Conservation (phyloP, 2,888 invertebrate genomes). For the Sceliomorpha sp. region DNA sequence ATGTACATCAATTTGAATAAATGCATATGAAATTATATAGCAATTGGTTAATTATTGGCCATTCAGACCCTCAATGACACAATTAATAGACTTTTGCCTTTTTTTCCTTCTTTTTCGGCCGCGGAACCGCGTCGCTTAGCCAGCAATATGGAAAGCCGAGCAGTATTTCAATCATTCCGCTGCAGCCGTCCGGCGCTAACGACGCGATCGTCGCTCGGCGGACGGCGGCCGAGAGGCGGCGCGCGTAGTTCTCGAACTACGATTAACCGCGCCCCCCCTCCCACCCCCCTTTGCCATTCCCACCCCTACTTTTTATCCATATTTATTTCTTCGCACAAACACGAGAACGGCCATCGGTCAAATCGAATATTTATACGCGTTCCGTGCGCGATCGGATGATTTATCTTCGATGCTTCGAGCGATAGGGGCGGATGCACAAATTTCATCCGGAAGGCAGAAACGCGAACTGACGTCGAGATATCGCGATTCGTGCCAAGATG, state of each 20-base stretch:
- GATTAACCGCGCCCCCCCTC: slow-evolving; percentile 4
- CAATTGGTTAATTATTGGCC: no score
- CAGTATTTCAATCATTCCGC: slow-evolving; percentile 36
- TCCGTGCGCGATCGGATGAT: slow-evolving; percentile 21
- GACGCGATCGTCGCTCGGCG: no score
- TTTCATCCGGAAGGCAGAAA: slow-evolving; percentile 15
- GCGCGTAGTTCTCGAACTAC: background rate
- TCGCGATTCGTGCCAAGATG: slow-evolving; percentile 9
- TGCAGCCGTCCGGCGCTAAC: slow-evolving; percentile 24
- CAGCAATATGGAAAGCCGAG: slow-evolving; percentile 16
- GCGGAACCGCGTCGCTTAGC: slow-evolving; percentile 19
- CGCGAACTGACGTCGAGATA: slow-evolving; percentile 10
- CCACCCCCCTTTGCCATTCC: slow-evolving; percentile 28
- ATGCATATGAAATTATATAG: no score
- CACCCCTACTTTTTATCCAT: slow-evolving; percentile 7
- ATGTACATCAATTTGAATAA: no score
- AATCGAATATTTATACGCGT: slow-evolving; percentile 31
- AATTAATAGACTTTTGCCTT: no score
- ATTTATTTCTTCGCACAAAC: slow-evolving; percentile 19
- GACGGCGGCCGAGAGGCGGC: no score
- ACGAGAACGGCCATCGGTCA: slow-evolving; percentile 29
- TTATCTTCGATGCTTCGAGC: slow-evolving; percentile 17
- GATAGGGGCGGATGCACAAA: slow-evolving; percentile 22
- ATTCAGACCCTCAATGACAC: no score
- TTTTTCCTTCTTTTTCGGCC: no score